phyloP scores from a whole-genome alignment of 2,888 invertebrate species.

The Entomobrya proxima region DNA sequence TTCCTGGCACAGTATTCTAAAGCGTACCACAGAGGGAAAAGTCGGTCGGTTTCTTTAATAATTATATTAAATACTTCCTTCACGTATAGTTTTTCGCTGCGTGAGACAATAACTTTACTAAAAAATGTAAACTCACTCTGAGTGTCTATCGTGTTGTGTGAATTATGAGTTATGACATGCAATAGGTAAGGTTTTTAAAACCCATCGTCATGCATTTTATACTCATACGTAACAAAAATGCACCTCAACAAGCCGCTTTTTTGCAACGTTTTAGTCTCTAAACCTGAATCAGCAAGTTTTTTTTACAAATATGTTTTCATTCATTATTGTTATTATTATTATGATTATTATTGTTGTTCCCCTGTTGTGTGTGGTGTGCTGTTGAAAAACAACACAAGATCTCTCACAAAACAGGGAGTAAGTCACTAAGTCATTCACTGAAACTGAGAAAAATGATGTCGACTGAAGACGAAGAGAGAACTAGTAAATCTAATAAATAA shows the following conservation, averaged over 20 bases:
- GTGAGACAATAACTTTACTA: conserved; percentile 1
- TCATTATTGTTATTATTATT: conserved; percentile 45
- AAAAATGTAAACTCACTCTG: conserved; percentile 28
- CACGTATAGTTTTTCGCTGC: conserved; percentile 3
- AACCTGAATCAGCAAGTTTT: conserved; percentile 51
- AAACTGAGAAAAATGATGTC: conserved; percentile 25
- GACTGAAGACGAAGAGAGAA: conserved; percentile 12
- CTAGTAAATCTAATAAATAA: conserved; percentile 40
- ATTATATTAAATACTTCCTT: conserved; percentile 42
- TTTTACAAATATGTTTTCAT: conserved; percentile 37
- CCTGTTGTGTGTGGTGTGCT: not conserved
- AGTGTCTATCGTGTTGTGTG: conserved; percentile 35
- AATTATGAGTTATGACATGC: conserved; percentile 33
- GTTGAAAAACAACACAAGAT: not conserved
- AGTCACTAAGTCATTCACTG: conserved; percentile 44
- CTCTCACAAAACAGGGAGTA: conserved; percentile 15
- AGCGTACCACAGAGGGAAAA: not conserved
- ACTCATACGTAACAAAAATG: not conserved
- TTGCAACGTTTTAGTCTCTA: not conserved
- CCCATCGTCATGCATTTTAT: not conserved
- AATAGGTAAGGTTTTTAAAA: conserved; percentile 2
- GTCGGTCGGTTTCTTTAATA: conserved; percentile 29
- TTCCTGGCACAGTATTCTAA: conserved; percentile 1
- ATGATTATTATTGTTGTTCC: conserved; percentile 45
- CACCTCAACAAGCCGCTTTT: not conserved